Evolutionary conservation across 2,797 vertebrate species (phyloP).

Genomic region (Sebastes miniatus): DNA sequence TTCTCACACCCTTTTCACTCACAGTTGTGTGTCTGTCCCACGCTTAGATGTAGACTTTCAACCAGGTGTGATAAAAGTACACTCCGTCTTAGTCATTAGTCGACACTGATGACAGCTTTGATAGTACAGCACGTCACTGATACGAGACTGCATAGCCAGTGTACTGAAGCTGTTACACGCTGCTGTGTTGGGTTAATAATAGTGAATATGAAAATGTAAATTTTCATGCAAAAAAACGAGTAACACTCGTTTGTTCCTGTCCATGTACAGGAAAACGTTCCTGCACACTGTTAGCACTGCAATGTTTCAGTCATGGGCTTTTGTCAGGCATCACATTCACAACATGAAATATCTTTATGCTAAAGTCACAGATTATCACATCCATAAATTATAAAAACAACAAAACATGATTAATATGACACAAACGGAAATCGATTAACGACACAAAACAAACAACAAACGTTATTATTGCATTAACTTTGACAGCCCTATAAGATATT

Average conservation of each 20-base stretch:
- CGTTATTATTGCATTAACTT: too few species aligned
- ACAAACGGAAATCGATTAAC: neutral
- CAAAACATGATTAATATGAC: neutral
- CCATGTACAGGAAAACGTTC: neutral
- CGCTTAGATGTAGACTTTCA: neutral
- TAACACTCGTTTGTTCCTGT: neutral
- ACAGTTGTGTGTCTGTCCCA: conserved; percentile 30
- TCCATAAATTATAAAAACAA: neutral
- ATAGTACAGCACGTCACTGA: neutral
- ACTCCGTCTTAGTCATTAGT: conserved; percentile 15
- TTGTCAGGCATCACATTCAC: neutral
- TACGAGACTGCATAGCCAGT: neutral
- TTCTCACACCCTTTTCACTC: conserved; percentile 8
- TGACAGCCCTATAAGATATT: neutral
- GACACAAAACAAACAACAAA: too few species aligned
- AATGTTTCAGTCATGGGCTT: neutral
- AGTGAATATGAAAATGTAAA: neutral
- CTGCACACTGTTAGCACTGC: neutral
- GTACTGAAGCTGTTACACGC: neutral
- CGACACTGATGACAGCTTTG: neutral
- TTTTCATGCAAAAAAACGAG: neutral
- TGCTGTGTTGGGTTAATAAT: neutral
- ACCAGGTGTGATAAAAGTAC: conserved; percentile 20
- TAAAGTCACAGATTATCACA: neutral
- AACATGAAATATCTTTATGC: neutral